Conservation (phyloP, 2,797 vertebrate species). For the Hoplostethus mediterraneus region DNA sequence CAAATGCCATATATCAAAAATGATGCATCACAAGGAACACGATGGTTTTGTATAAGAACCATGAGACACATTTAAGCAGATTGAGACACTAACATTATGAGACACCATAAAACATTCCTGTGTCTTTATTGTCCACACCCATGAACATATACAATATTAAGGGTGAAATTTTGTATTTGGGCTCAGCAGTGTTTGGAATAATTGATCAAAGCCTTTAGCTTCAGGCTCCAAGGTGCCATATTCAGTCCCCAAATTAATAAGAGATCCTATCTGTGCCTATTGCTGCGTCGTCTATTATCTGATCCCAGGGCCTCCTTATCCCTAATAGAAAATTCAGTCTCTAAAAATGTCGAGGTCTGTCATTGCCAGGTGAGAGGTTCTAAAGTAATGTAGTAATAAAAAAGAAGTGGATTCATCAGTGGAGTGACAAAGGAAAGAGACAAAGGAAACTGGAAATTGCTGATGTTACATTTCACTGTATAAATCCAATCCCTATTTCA, state of each 20-base stretch:
- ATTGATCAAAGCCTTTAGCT: constrained; percentile 33
- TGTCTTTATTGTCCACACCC: neutral
- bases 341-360: constrained; percentile 37
- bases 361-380: constrained; percentile 28
- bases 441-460: constrained; percentile 53
- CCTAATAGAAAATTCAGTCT: constrained; percentile 50
- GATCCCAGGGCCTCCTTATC: constrained; percentile 44
- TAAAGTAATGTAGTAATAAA: constrained; percentile 31
- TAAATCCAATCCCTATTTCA: constrained; percentile 54
- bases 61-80: neutral
- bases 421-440: constrained; percentile 35
- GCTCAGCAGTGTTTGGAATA: constrained; percentile 9
- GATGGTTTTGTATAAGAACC: neutral
- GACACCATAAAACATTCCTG: neutral
- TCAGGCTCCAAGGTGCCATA: constrained; percentile 12
- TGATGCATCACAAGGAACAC: too few species aligned
- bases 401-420: constrained; percentile 41
- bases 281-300: constrained; percentile 46
- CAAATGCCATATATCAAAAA: neutral
- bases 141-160: constrained; percentile 4
- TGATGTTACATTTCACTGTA: constrained; percentile 56
- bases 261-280: constrained; percentile 42
- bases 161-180: constrained; percentile 2
- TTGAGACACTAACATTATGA: neutral
- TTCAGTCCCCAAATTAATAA: constrained; percentile 44